Evolutionary conservation across 2,113 vertebrate genomes (phyloP).

Genomic region (Nesogale talazaci): DNA sequence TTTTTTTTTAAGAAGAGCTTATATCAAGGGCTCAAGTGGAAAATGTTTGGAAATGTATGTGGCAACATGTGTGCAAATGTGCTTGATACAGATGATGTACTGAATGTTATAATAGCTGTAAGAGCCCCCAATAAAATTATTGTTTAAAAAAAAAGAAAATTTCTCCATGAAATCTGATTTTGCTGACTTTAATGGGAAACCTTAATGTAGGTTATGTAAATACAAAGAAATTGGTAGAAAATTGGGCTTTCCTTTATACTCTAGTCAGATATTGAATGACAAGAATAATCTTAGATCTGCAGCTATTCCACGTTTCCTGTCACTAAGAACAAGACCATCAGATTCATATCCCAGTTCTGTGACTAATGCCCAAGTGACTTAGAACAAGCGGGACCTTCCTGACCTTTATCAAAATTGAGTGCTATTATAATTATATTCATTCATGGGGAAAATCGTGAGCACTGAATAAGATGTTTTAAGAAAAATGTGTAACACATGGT

Average conservation of each 20-base stretch:
- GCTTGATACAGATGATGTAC: too few relatives aligned
- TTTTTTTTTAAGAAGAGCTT: too few relatives aligned
- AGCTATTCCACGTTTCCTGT: neutral
- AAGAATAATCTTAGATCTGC: neutral
- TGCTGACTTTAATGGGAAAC: neutral
- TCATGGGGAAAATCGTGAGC: neutral
- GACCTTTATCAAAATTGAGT: neutral
- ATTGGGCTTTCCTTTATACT: neutral
- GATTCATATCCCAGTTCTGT: neutral
- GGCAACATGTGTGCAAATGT: too few relatives aligned
- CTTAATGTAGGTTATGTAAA: neutral
- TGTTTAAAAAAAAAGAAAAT: too few relatives aligned
- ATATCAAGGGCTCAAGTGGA: too few relatives aligned
- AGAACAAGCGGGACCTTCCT: neutral
- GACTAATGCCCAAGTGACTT: neutral
- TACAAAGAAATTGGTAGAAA: constrained; percentile 43
- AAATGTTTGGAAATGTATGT: too few relatives aligned
- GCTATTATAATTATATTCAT: neutral
- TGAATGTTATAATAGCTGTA: too few relatives aligned
- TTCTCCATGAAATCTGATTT: neutral
- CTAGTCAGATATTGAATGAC: neutral
- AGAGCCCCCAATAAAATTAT: too few relatives aligned
- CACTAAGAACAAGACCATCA: neutral
- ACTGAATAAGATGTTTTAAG: neutral
- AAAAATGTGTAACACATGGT: neutral